Evolutionary conservation across 2,888 invertebrate species (phyloP).

Genomic region (Calliopum simillimum): DNA sequence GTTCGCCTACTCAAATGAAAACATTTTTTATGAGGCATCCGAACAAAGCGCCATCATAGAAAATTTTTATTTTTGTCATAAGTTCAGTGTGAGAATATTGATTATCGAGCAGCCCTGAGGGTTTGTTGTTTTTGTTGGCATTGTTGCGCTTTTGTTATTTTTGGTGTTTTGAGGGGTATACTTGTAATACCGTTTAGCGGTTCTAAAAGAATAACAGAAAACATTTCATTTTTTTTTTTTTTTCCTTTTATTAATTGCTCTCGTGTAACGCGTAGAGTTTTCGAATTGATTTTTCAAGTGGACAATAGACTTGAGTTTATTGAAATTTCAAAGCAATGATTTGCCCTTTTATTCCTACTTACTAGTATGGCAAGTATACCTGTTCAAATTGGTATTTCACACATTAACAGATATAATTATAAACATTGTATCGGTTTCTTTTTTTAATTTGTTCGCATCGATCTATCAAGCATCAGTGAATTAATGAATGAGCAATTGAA

Average conservation of each 20-base stretch:
- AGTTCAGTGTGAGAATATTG: not conserved
- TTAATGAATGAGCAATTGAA: not conserved
- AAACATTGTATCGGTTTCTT: not conserved
- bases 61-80: not conserved
- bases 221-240: not conserved
- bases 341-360: not conserved
- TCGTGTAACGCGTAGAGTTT: not conserved
- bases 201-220: not conserved
- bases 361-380: not conserved
- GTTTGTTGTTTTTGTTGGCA: not conserved
- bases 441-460: no score
- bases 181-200: not conserved
- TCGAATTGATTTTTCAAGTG: conserved; percentile 16
- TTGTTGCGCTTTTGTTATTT: not conserved
- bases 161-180: not conserved
- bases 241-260: conserved; percentile 6
- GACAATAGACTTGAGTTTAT: conserved; percentile 3
- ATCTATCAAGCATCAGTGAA: not conserved
- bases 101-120: not conserved
- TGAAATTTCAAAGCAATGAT: not conserved
- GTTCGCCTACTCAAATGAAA: not conserved
- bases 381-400: not conserved
- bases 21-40: not conserved
- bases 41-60: conserved; percentile 7
- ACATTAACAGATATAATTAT: conserved; percentile 3